Conservation (phyloP, 1,140 invertebrate species). For the Muscidifurax raptorellus region DNA sequence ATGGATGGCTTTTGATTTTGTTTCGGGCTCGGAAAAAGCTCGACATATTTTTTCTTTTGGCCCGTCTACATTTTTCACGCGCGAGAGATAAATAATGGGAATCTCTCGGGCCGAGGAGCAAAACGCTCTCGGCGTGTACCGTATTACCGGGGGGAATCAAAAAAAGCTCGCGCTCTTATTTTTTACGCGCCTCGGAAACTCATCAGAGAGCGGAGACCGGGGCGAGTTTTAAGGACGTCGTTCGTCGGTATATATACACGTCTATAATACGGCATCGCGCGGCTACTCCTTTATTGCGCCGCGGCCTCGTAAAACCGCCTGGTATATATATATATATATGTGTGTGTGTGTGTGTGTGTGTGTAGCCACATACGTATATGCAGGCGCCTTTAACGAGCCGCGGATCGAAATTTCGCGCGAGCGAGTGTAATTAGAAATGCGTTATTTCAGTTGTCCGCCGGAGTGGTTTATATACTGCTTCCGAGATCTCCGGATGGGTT, state of each 20-base stretch:
- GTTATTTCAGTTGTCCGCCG: background rate
- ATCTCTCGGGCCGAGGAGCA: too few species aligned
- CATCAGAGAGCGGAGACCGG: background rate
- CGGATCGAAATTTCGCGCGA: background rate
- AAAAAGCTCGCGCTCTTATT: background rate
- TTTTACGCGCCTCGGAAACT: background rate
- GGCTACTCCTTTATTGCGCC: conserved; percentile 1
- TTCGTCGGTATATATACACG: background rate
- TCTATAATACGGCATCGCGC: background rate
- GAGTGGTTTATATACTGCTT: background rate
- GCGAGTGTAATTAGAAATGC: background rate
- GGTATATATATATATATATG: background rate
- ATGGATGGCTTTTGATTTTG: background rate
- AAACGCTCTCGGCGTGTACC: too few species aligned
- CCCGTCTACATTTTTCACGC: too few species aligned
- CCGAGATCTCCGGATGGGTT: background rate
- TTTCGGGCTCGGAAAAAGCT: too few species aligned
- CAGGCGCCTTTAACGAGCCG: conserved; percentile 1
- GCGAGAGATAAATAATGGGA: too few species aligned
- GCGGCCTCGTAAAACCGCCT: background rate
- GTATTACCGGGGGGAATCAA: too few species aligned
- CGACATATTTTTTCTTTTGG: too few species aligned
- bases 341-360: too few species aligned
- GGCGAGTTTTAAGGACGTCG: conserved; percentile 25
- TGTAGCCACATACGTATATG: background rate